Percentiles rank a stretch among this genome's conserved stretches.
Conservation (phyloP, 2,113 vertebrate species). For the Barbus barbus region DNA sequence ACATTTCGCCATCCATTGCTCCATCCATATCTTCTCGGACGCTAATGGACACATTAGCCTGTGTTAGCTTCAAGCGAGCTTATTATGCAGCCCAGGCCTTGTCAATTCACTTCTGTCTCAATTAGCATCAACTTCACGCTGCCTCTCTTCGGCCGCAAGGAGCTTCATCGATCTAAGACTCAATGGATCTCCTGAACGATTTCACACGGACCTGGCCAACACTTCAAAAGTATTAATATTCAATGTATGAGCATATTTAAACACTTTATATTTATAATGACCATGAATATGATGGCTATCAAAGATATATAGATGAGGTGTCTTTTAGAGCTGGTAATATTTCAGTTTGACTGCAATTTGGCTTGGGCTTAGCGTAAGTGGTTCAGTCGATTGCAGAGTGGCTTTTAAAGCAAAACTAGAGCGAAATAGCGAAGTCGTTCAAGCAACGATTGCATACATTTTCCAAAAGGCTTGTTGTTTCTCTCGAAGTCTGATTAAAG, state of each 20-base stretch:
- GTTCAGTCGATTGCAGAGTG: neutral
- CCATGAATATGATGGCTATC: neutral
- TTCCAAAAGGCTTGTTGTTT: slow-evolving; percentile 40
- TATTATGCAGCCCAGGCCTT: slow-evolving; percentile 71
- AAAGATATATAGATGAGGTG: slow-evolving; percentile 17
- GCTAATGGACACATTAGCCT: slow-evolving; percentile 72
- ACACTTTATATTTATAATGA: slow-evolving; percentile 15
- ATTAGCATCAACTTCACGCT: slow-evolving; percentile 63
- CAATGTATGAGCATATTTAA: slow-evolving; percentile 1
- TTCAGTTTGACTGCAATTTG: slow-evolving; percentile 12
- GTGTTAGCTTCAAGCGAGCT: slow-evolving; percentile 62
- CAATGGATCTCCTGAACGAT: slow-evolving; percentile 24
- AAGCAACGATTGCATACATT: slow-evolving; percentile 11
- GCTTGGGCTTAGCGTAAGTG: neutral
- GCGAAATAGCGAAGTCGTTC: neutral
- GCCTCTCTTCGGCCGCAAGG: neutral
- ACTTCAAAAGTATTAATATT: neutral
- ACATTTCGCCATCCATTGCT: slow-evolving; percentile 10
- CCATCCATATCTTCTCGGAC: slow-evolving; percentile 20
- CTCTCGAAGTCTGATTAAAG: slow-evolving; percentile 35
- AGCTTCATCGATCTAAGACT: slow-evolving; percentile 14
- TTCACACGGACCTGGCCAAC: neutral
- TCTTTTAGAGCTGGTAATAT: neutral
- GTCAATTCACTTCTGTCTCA: slow-evolving; percentile 69
- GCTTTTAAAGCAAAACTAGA: slow-evolving; percentile 19